phyloP scores from a whole-genome alignment of 2,888 invertebrate species.

The Drosophila colorata region DNA sequence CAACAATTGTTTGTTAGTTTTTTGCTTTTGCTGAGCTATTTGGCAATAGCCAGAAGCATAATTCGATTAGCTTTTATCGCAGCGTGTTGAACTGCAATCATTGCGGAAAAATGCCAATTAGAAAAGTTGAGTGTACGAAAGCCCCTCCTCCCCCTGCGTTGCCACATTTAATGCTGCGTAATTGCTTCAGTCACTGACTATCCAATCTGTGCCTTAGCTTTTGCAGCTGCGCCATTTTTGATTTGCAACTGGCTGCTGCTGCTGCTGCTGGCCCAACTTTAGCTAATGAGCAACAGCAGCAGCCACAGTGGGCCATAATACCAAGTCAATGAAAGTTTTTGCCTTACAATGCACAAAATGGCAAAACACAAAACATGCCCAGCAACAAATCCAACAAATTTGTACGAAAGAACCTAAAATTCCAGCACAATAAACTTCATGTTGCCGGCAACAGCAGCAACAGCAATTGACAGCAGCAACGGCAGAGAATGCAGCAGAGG shows the following conservation, averaged over 20 bases:
- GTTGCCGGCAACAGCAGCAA: conserved; percentile 42
- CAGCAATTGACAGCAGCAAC: conserved; percentile 52
- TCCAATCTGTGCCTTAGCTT: conserved; percentile 13
- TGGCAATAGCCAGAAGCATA: conserved; percentile 72
- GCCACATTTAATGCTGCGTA: conserved; percentile 10
- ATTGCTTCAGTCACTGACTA: conserved; percentile 31
- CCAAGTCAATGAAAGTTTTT: conserved; percentile 66
- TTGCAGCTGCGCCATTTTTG: conserved; percentile 42
- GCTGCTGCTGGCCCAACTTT: conserved; percentile 43
- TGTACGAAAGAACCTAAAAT: conserved; percentile 42
- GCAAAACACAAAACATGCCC: conserved; percentile 49
- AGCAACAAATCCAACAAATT: conserved; percentile 38
- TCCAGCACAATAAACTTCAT: conserved; percentile 68
- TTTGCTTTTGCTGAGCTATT: conserved; percentile 33
- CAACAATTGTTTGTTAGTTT: conserved; percentile 47
- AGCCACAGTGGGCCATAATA: conserved; percentile 16
- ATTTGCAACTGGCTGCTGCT: conserved; percentile 35
- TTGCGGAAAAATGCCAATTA: conserved; percentile 76
- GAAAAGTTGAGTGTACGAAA: conserved; percentile 51
- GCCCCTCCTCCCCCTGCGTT: not conserved
- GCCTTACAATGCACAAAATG: conserved; percentile 43
- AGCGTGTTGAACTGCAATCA: conserved; percentile 75
- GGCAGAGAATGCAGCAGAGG: conserved; percentile 34
- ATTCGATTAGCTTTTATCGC: conserved; percentile 79
- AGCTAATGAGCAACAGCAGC: conserved; percentile 57